A percentile compares a stretch with the other conserved stretches of the same genome.
Evolutionary conservation across 53 echinoderm and acorn worm genomes (phyloP).

Genomic region (Holothuria leucospilota): DNA sequence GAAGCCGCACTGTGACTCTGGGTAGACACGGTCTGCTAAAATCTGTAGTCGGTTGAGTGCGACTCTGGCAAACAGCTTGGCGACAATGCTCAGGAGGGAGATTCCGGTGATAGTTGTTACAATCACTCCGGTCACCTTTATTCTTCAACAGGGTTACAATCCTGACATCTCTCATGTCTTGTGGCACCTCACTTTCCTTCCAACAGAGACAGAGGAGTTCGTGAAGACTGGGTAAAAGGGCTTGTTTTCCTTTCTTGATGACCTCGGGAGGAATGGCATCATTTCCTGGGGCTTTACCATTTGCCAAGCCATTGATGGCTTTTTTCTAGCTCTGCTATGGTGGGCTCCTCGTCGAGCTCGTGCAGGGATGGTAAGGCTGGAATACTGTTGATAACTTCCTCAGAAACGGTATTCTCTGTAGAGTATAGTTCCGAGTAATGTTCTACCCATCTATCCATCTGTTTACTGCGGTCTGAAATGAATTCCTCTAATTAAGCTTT

Average conservation of each 20-base stretch:
- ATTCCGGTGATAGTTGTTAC: conserved; percentile 69
- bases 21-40: conserved; percentile 49
- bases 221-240: not conserved
- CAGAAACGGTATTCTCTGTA: conserved; percentile 21
- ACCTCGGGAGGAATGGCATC: not conserved
- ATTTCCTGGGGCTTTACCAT: conserved; percentile 22
- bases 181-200: conserved; percentile 59
- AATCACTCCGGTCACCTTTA: conserved; percentile 61
- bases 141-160: conserved; percentile 69
- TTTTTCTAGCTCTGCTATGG: not conserved
- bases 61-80: conserved; percentile 41
- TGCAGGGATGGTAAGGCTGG: conserved; percentile 16
- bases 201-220: conserved; percentile 34
- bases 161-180: conserved; percentile 58
- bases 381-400: not conserved
- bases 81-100: conserved; percentile 62
- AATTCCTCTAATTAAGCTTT: conserved; percentile 37
- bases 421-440: conserved; percentile 68
- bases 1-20: conserved; percentile 38
- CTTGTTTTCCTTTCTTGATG: not conserved
- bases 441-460: conserved; percentile 54
- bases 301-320: not conserved
- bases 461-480: conserved; percentile 40
- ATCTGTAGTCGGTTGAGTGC: conserved; percentile 34
- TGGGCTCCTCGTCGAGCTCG: conserved; percentile 12